A percentile compares a stretch with the other conserved stretches of the same genome.
phyloP scores from a whole-genome alignment of 2,797 vertebrate genomes.

The Aeoliscus strigatus region DNA sequence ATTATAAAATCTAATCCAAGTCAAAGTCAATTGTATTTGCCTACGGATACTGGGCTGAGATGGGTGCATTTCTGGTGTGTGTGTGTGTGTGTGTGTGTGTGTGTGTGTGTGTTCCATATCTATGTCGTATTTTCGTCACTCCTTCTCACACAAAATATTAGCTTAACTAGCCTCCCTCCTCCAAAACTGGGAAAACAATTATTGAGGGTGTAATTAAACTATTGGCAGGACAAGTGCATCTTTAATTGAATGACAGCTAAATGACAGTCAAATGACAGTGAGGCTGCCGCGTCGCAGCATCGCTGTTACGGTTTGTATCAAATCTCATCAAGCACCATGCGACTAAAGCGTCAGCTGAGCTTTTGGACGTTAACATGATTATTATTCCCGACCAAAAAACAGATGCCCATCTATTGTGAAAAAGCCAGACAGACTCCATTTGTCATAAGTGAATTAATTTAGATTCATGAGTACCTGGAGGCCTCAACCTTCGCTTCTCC shows the following conservation, averaged over 20 bases:
- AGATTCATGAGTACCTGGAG: conserved; percentile 65
- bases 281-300: conserved; percentile 28
- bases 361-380: conserved; percentile 27
- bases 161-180: conserved; percentile 50
- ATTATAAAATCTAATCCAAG: conserved; percentile 65
- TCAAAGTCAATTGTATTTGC: conserved; percentile 61
- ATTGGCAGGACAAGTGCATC: conserved; percentile 72
- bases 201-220: conserved; percentile 77
- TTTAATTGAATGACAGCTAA: conserved; percentile 73
- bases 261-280: conserved; percentile 54
- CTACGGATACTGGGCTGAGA: conserved; percentile 35
- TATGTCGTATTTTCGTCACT: conserved; percentile 17
- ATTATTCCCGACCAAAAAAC: conserved; percentile 27
- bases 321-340: conserved; percentile 45
- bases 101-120: conserved; percentile 5
- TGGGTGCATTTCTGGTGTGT: conserved; percentile 25
- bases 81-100: conserved; percentile 4
- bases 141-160: conserved; percentile 32
- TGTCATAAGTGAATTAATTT: conserved; percentile 64
- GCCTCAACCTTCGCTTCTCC: conserved; percentile 46
- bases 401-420: conserved; percentile 23
- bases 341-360: conserved; percentile 31
- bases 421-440: conserved; percentile 46
- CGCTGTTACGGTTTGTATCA: conserved; percentile 33
- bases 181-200: conserved; percentile 70